Base-by-base conservation (phyloP, 2,113 vertebrate species). In the Galbula dea region DNA sequence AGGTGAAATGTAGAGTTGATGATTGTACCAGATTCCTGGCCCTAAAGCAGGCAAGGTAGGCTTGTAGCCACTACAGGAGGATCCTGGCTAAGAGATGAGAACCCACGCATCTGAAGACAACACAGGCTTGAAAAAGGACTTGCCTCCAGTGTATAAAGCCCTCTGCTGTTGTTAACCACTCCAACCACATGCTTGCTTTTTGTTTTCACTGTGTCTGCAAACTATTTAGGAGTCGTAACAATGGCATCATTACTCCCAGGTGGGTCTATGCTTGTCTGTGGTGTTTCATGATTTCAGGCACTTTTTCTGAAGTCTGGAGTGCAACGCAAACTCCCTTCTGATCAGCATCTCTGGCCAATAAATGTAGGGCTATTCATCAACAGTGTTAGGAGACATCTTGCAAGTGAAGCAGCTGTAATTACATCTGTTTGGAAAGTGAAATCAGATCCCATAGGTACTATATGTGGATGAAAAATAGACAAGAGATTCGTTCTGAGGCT, bases 361-460 rank as follows among this genome's bases (percentile, higher is more conserved):
- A 92, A 95, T 89, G 89, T 86, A 37, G 63, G 89, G 82, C 82
- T 71, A 86, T 95, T 95, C 79, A 89, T 94, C 94, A 96, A 15
- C 4, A 1, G 43, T 3, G 7, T 73, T 77, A 77, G 84, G 75
- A 95, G 72, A 80, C 72, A 34, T 48, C 88, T 94, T 0, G 2
- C 57, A 73, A 88, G 89, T 24, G 91, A 88, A 95, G 78, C 89
- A 92, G 93, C 87, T 91, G 89, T 86, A 91, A 84, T 49, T 92
- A 69, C 78, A 92, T 80, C 93, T 91, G 87, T 88, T 95, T 94
- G 84, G 72, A 87, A 94, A 94, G 84, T 85, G 89, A 95, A 91
- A 94, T 85, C 79, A 58, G 76, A 84, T 93, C 93, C 79, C 95
- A 75, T 17, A 86, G 94, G 82, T 88, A 77, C 83, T 57, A 18